Percentiles rank a stretch among this genome's conserved stretches.
Conservation (phyloP, 2,113 vertebrate species). For the Corythornis cristatus region DNA sequence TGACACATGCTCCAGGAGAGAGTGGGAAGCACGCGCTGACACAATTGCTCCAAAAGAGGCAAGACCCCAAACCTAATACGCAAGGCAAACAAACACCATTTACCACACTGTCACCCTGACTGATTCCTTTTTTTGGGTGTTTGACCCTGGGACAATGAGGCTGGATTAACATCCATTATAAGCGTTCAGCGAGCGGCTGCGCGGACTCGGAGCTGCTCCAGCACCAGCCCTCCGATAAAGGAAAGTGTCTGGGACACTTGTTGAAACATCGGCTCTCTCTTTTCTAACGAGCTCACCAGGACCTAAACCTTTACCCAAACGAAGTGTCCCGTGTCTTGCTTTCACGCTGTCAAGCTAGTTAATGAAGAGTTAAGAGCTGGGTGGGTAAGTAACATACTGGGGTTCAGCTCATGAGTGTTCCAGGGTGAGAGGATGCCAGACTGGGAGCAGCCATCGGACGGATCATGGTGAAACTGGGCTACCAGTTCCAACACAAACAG, state of each 20-base stretch:
- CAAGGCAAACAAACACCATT: conserved; percentile 24
- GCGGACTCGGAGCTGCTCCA: neutral
- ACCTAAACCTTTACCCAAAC: neutral
- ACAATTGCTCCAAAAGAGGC: neutral
- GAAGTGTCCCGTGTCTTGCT: neutral
- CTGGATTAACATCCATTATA: conserved; percentile 17
- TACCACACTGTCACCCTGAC: neutral
- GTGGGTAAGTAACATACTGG: neutral
- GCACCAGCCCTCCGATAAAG: neutral
- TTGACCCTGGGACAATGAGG: neutral
- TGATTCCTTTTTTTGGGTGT: neutral
- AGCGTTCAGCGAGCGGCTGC: neutral
- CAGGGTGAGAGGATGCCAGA: neutral
- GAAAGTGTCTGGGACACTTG: neutral
- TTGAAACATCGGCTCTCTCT: neutral
- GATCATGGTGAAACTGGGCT: rapidly evolving
- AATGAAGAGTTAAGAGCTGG: neutral
- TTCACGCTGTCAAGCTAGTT: neutral
- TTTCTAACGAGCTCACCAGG: neutral
- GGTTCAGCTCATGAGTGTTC: neutral
- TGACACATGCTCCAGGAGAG: neutral
- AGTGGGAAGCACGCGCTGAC: neutral
- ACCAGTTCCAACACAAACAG: rapidly evolving
- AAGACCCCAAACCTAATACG: neutral
- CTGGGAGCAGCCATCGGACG: neutral